Percentiles rank a stretch among this genome's conserved stretches.
Evolutionary conservation across 2,113 vertebrate species (phyloP).

Genomic region (Recurvirostra avosetta): DNA sequence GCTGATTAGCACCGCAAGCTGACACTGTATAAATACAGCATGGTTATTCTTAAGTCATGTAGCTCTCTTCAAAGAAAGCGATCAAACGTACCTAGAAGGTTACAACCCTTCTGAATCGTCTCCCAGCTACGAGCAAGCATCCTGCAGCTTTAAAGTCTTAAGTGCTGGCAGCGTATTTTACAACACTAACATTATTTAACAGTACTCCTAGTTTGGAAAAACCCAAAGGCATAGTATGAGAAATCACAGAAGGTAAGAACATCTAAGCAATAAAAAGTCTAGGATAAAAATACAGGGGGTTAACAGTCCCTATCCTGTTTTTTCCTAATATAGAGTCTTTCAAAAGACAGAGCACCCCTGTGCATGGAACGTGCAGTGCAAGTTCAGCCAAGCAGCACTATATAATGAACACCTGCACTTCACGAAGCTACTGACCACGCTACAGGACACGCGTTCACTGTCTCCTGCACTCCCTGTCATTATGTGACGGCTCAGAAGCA

Average conservation of each 20-base stretch:
- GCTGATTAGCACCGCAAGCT: not conserved
- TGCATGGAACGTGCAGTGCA: not conserved
- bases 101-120: not conserved
- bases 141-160: not conserved
- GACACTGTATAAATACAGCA: not conserved
- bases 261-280: not conserved
- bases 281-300: not conserved
- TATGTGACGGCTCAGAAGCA: fast-evolving
- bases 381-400: not conserved
- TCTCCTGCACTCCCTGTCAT: not conserved
- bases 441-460: not conserved
- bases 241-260: not conserved
- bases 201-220: not conserved
- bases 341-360: not conserved
- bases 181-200: not conserved
- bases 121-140: not conserved
- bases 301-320: not conserved
- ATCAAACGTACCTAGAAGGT: not conserved
- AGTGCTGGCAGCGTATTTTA: not conserved
- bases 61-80: not conserved
- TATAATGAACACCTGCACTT: not conserved
- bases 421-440: not conserved
- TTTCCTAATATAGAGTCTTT: not conserved
- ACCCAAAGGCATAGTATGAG: not conserved
- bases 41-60: not conserved